Evolutionary conservation across 1,140 invertebrate genomes (phyloP).

Genomic region (Dendrolimus kikuchii): DNA sequence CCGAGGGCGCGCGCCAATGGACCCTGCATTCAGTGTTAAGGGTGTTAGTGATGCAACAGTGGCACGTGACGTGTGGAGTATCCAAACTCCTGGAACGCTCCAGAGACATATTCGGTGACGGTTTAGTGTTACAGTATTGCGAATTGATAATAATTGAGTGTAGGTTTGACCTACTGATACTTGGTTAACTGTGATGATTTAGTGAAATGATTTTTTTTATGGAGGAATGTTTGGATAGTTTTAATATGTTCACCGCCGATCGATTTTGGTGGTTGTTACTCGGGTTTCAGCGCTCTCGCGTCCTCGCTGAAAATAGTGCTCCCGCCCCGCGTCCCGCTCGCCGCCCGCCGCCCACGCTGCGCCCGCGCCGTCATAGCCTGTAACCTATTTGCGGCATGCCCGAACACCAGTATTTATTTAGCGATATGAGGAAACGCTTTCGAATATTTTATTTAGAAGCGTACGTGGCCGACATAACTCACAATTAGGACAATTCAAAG

Average conservation of each 20-base stretch:
- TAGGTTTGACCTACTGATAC: constrained; percentile 5
- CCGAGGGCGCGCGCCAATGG: constrained; percentile 6
- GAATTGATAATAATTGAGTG: constrained; percentile 10
- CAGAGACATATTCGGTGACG: constrained; percentile 19
- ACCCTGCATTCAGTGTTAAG: constrained; percentile 3
- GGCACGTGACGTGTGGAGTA: constrained; percentile 36
- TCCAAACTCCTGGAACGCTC: constrained; percentile 37
- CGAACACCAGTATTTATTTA: constrained; percentile 62
- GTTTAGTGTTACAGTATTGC: constrained; percentile 10
- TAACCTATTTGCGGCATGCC: constrained; percentile 59
- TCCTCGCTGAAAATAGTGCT: constrained; percentile 63
- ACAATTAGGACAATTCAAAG: constrained; percentile 36
- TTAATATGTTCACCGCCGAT: constrained; percentile 13
- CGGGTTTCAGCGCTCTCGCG: constrained; percentile 57
- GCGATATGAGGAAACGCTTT: constrained; percentile 60
- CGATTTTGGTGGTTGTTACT: constrained; percentile 41
- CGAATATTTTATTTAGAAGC: constrained; percentile 52
- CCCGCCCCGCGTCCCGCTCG: constrained; percentile 27
- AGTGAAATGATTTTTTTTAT: background rate
- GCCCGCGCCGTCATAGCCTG: constrained; percentile 18
- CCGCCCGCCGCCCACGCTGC: constrained; percentile 30
- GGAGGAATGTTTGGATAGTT: constrained; percentile 1
- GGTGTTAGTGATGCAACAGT: constrained; percentile 26
- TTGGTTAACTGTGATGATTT: too few relatives aligned
- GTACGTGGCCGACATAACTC: constrained; percentile 50